These are phyloP conservation scores for Elephas maximus DNA, from an alignment of 2,113 vertebrate species.

Conservation along the genomic window DNA sequence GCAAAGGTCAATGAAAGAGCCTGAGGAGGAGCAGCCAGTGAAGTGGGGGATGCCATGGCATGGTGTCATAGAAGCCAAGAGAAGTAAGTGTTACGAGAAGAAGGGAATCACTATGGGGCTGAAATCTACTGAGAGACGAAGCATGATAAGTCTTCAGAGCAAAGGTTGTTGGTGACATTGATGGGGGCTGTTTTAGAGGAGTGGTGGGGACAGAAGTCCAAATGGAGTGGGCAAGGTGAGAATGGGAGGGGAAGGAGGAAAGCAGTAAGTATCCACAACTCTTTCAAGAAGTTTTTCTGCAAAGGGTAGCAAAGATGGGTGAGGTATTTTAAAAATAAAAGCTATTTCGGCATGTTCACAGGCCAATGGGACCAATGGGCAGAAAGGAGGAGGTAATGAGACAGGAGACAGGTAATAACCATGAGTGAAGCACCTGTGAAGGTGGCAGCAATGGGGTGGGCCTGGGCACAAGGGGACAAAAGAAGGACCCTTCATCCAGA, in stretches of 20 bases:
- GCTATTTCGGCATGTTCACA: background rate
- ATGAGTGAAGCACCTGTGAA: background rate
- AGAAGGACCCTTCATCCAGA: background rate
- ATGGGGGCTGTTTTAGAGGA: background rate
- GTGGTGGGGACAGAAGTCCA: background rate
- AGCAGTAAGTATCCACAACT: too few species aligned
- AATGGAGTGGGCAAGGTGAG: background rate
- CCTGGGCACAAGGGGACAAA: background rate
- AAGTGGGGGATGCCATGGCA: accelerated
- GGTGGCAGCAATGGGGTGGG: background rate
- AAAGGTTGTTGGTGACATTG: background rate
- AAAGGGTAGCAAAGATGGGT: background rate
- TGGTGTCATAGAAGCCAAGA: background rate
- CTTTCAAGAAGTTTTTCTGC: background rate
- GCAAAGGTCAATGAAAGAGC: background rate
- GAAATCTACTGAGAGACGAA: background rate
- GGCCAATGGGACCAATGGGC: background rate
- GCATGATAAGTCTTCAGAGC: background rate
- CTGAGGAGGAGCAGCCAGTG: background rate
- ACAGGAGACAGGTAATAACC: background rate
- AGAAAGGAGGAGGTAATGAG: background rate
- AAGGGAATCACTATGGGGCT: too few species aligned
- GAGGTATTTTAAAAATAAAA: background rate
- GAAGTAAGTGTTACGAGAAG: background rate
- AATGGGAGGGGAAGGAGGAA: background rate